Conservation (phyloP, 1,140 invertebrate genomes). For the Bombus superbus region DNA sequence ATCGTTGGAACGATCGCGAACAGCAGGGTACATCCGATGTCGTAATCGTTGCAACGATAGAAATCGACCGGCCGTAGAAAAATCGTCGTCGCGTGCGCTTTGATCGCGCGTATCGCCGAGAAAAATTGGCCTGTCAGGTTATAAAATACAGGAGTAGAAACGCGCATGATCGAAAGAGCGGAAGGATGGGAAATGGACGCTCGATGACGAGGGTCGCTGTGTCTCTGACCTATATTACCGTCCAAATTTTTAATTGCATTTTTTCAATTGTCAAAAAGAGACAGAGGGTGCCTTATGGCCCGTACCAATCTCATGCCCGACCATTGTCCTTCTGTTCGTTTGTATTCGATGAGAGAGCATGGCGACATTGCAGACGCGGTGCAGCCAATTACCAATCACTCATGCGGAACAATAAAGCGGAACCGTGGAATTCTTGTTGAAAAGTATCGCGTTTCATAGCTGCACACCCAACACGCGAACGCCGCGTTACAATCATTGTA, state of each 20-base stretch:
- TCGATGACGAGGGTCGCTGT: constrained; percentile 3
- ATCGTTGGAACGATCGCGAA: too few relatives aligned
- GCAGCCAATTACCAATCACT: constrained; percentile 73
- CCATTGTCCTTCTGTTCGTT: constrained; percentile 51
- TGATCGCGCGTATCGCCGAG: background rate
- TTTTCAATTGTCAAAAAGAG: constrained; percentile 57
- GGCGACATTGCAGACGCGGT: constrained; percentile 58
- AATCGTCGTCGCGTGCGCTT: too few relatives aligned
- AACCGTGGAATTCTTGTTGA: constrained; percentile 68
- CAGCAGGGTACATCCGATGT: too few relatives aligned
- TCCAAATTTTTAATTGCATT: constrained; percentile 67
- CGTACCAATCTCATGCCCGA: constrained; percentile 31
- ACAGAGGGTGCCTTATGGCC: constrained; percentile 59
- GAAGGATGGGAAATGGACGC: background rate
- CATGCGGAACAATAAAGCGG: constrained; percentile 72
- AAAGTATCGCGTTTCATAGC: constrained; percentile 74
- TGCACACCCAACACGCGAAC: constrained; percentile 44
- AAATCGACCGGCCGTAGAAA: too few relatives aligned
- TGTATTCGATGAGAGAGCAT: constrained; percentile 50
- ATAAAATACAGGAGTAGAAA: background rate
- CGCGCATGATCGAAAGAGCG: background rate
- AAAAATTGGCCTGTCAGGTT: background rate
- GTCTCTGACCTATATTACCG: constrained; percentile 59
- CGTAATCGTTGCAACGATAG: too few relatives aligned
- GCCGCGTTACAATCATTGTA: too few relatives aligned